phyloP scores from a whole-genome alignment of 2,888 invertebrate genomes.

The Pantelozetes paolii region DNA sequence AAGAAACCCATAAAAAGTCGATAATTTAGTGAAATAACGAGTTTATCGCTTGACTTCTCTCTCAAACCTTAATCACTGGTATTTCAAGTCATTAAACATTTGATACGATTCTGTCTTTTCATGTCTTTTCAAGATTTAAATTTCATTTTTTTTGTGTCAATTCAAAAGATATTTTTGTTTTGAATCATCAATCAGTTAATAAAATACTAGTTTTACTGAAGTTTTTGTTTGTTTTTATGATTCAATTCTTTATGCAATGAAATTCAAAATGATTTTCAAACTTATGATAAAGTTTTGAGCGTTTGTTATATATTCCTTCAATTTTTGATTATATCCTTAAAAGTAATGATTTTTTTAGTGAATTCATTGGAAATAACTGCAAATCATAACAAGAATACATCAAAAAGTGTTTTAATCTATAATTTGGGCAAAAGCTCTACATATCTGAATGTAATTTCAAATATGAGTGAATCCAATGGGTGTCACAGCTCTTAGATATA shows the following conservation, averaged over 20 bases:
- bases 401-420: not conserved
- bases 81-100: not conserved
- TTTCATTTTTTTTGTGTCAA: not conserved
- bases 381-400: not conserved
- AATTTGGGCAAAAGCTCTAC: not conserved
- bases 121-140: not conserved
- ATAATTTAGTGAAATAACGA: slow-evolving; percentile 8
- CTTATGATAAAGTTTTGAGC: too few species aligned
- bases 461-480: slow-evolving; percentile 5
- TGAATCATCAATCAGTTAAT: too few species aligned
- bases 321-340: not conserved
- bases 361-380: not conserved
- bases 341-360: too few species aligned
- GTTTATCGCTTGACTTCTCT: slow-evolving; percentile 3
- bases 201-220: too few species aligned
- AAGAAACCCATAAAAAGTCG: slow-evolving; percentile 12
- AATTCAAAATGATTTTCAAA: too few species aligned
- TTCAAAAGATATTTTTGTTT: not conserved
- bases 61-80: not conserved
- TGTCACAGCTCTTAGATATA: slow-evolving; percentile 24
- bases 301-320: too few species aligned
- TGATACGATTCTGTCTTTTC: not conserved
- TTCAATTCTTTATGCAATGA: too few species aligned
- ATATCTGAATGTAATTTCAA: not conserved
- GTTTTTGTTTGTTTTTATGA: too few species aligned